phyloP scores from a whole-genome alignment of 2,888 invertebrate genomes.

The Thera obeliscata region DNA sequence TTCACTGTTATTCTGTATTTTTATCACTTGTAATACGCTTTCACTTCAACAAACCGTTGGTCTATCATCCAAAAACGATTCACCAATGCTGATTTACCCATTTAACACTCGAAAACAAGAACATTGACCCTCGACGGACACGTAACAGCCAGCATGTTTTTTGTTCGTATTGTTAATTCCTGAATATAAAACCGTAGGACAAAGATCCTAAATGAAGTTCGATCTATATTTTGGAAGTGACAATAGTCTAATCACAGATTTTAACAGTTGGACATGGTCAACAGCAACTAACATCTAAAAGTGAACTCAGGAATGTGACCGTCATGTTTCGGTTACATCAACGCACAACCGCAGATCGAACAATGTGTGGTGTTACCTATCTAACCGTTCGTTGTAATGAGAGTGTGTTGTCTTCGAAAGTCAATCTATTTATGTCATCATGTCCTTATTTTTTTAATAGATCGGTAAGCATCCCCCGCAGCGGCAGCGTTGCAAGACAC shows the following conservation, averaged over 20 bases:
- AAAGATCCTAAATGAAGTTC: conserved; percentile 50
- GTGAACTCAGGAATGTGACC: conserved; percentile 78
- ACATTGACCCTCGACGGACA: conserved; percentile 75
- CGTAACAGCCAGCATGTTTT: conserved; percentile 83
- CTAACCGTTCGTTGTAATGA: conserved; percentile 63
- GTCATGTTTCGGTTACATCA: conserved; percentile 84
- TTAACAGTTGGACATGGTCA: conserved; percentile 48
- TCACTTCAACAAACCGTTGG: conserved; percentile 25
- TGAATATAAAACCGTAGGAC: conserved; percentile 60
- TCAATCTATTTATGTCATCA: conserved; percentile 82
- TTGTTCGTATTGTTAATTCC: conserved; percentile 69
- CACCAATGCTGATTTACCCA: conserved; percentile 30
- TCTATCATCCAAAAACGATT: conserved; percentile 24
- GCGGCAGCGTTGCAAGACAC: conserved; percentile 72
- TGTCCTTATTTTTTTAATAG: conserved; percentile 84
- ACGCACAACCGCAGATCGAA: conserved; percentile 61
- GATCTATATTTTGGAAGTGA: conserved; percentile 43
- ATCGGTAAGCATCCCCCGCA: conserved; percentile 82
- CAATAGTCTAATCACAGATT: conserved; percentile 44
- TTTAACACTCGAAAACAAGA: conserved; percentile 63
- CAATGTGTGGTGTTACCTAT: conserved; percentile 66
- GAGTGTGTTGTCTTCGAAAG: conserved; percentile 66
- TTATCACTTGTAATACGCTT: conserved; percentile 41
- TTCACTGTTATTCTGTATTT: conserved; percentile 36
- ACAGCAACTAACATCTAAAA: conserved; percentile 76